Base-by-base conservation (phyloP, 1,140 invertebrate species). In the Philaenus spumarius region DNA sequence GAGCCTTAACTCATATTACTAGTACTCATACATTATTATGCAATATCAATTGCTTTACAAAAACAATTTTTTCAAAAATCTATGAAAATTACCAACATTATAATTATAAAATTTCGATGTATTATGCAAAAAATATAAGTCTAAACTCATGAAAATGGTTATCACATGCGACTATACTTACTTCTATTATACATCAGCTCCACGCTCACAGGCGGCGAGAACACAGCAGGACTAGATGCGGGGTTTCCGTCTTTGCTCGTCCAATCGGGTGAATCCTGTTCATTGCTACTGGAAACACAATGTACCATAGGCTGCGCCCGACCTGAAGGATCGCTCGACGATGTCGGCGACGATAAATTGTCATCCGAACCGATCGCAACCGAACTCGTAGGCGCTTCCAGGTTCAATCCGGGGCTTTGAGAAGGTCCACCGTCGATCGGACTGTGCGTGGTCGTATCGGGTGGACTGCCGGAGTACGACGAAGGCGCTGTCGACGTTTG, bases 371-470 rank as follows among this genome's bases (percentile, higher is more conserved):
- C 60, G 17, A 62, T 47, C 35, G 50, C 46, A 11, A 62, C 39
- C 19, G 63, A 59, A 43, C 60, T 79, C 43, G 69, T 78, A 50
- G 71, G 80, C 30, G 70, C 78, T 65, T 71, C 78, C 51, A 77
- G 74, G 24, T 55, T 55, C 1, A 58, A 46, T 42, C 69, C 73
- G 45, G 77, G 79, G 56, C 62, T 65, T 34, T 58, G 62, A 2
- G 43, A 39, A 19, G 60, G 58, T 15, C 60, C 58, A 62, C 71
- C 77, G 64, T 75, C 80, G 40, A 77, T 74, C 15, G 87, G 87
- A 73, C 87, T 89, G 62, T 86, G 83, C 0, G 87, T 90, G 0
- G 87, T 90, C 0, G 87, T 91, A 66, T 90, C 87, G 0, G 87
- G 87, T 4, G 87, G 86, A 55, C 77, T 72, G 11, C 75, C 73